Conservation (phyloP, 2,888 invertebrate genomes). For the Suillia variegata region DNA sequence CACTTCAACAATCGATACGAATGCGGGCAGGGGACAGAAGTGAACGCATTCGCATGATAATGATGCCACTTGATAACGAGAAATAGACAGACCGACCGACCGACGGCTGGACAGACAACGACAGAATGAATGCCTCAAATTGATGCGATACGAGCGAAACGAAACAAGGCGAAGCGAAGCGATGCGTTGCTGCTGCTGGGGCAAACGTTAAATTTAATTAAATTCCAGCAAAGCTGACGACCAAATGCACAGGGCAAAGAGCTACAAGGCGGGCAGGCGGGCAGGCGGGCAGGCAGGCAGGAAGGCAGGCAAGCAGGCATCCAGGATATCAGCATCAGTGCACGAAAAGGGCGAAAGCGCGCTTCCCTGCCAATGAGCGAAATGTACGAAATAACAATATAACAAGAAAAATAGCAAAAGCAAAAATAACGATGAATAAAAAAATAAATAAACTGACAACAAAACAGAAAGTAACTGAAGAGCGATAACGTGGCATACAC, state of each 20-base stretch:
- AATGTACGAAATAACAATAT: not conserved
- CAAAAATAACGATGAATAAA: not conserved
- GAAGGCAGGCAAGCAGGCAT: no score
- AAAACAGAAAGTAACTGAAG: no score
- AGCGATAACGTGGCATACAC: no score
- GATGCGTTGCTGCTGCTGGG: not conserved
- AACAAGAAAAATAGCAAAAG: not conserved
- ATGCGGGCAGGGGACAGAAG: not conserved
- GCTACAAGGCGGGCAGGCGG: no score
- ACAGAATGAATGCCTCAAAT: no score
- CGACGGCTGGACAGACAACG: no score
- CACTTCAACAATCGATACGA: not conserved
- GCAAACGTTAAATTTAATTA: conserved; percentile 16
- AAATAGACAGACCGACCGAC: no score
- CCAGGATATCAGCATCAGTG: not conserved
- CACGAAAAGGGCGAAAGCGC: not conserved
- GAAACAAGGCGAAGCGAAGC: no score
- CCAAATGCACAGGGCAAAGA: not conserved
- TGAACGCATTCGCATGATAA: not conserved
- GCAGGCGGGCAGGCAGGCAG: no score
- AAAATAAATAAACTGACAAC: not conserved
- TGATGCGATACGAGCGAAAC: no score
- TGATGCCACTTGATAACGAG: conserved; percentile 15
- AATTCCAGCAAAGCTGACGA: conserved; percentile 4
- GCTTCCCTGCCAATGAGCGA: not conserved